A percentile compares a stretch with the other conserved stretches of the same genome.
Evolutionary conservation across 1,140 invertebrate species (phyloP).

Genomic region (Diorhabda sublineata): DNA sequence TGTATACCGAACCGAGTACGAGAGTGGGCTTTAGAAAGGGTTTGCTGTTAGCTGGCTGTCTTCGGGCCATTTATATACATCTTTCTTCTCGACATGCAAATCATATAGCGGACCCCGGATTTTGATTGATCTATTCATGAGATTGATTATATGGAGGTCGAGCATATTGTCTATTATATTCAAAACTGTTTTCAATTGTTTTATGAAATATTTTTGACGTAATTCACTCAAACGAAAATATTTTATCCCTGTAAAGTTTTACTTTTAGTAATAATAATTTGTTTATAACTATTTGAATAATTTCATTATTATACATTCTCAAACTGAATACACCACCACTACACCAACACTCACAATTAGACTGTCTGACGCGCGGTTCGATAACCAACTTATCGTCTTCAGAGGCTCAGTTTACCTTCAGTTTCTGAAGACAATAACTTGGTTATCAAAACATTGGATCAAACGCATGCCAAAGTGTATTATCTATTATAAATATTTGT

Average conservation of each 20-base stretch:
- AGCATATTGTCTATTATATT: conserved; percentile 26
- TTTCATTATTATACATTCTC: too few relatives aligned
- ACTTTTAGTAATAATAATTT: too few relatives aligned
- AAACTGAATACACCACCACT: too few relatives aligned
- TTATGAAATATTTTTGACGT: conserved; percentile 4
- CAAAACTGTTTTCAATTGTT: conserved; percentile 11
- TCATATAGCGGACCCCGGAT: conserved; percentile 43
- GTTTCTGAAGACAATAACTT: too few relatives aligned
- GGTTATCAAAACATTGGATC: too few relatives aligned
- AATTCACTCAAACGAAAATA: conserved; percentile 4
- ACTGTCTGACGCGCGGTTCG: too few relatives aligned
- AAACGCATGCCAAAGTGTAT: too few relatives aligned
- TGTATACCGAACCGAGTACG: background rate
- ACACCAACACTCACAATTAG: too few relatives aligned
- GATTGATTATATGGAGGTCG: conserved; percentile 40
- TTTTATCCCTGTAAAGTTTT: background rate
- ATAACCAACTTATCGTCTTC: too few relatives aligned
- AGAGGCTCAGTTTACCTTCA: too few relatives aligned
- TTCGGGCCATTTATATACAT: conserved; percentile 48
- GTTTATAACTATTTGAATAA: too few relatives aligned
- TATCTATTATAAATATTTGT: too few relatives aligned
- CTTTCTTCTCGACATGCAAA: conserved; percentile 48
- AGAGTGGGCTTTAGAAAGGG: conserved; percentile 13
- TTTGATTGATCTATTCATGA: conserved; percentile 48
- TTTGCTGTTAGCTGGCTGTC: conserved; percentile 29